Base-by-base conservation (phyloP, 2,797 vertebrate species). In the Diglossa cyanea region DNA sequence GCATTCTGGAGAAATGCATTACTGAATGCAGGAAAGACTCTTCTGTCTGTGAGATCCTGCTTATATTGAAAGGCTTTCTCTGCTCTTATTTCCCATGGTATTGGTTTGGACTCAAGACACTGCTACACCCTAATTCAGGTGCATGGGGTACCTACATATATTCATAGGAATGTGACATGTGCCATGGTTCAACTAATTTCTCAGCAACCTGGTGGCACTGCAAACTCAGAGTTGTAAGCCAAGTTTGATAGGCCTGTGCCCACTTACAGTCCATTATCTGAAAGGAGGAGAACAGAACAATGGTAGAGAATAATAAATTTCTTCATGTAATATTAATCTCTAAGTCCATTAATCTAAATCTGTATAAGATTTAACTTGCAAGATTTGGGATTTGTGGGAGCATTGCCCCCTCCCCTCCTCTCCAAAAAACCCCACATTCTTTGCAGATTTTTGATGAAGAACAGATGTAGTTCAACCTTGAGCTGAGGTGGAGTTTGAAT, bases 31-130 rank as follows among this genome's bases (percentile, higher is more conserved):
- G 10, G 12, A 44, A 48, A 47, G 5, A 37, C 7, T 67, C 25
- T 44, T 23, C n/a, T 33, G 17, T n/a, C 60, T 58, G 31, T 33
- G 37, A 80, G 24, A 16, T 80, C 45, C 18, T 47, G 5, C 33
- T 80, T 62, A 5, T 20, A 24, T 11, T 25, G 71, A 67, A 51
- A 68, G 17, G 8, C 3, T 61, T 86, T 87, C 33, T 40, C 37
- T 51, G 37, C 33, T 83, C 31, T 54, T 63, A 8, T 35, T 50
- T 93, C 10, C 20, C 14, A 18, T 1, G 0, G 10, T 21, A 30
- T 25, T 0, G 0, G 15, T 57, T 61, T 39, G 66, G 37, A 44
- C 14, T 70, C 35, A 33, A 37, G 26, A 18, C 7, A 9, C 30
- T 44, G 31, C 33, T 65, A 23, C 10, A 16, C 6, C 6, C 26